These are phyloP conservation scores for Ancistrus triradiatus DNA, from an alignment of 2,113 vertebrate genomes.

Conservation along the genomic window DNA sequence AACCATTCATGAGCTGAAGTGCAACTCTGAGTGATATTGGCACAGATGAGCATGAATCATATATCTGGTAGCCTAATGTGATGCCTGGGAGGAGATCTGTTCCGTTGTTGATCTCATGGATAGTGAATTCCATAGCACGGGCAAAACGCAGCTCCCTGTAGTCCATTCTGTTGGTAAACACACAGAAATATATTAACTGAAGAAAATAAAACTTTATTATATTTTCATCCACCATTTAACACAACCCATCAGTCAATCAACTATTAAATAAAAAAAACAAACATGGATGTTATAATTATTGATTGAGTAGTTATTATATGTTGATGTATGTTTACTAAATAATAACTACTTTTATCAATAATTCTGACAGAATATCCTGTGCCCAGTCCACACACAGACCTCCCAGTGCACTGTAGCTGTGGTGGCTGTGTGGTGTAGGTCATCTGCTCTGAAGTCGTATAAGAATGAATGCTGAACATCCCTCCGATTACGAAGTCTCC, in stretches of 20 bases:
- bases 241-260: no score
- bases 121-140: slow-evolving; percentile 61
- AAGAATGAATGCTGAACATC: slow-evolving; percentile 56
- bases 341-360: no score
- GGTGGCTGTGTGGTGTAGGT: no score
- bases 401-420: no score
- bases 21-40: slow-evolving; percentile 46
- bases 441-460: slow-evolving; percentile 36
- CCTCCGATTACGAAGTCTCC: no score
- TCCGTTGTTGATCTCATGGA: slow-evolving; percentile 69
- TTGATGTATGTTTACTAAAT: no score
- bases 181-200: neutral
- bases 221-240: no score
- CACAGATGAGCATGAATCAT: slow-evolving; percentile 60
- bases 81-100: slow-evolving; percentile 57
- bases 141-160: slow-evolving; percentile 57
- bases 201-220: neutral
- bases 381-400: no score
- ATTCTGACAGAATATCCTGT: no score
- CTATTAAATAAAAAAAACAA: no score
- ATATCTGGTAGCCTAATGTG: slow-evolving; percentile 60
- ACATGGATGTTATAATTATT: no score
- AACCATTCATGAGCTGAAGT: slow-evolving; percentile 56
- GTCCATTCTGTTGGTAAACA: slow-evolving; percentile 50
- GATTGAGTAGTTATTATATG: no score